Conservation (phyloP, 2,113 vertebrate species). For the Dipodomys spectabilis region DNA sequence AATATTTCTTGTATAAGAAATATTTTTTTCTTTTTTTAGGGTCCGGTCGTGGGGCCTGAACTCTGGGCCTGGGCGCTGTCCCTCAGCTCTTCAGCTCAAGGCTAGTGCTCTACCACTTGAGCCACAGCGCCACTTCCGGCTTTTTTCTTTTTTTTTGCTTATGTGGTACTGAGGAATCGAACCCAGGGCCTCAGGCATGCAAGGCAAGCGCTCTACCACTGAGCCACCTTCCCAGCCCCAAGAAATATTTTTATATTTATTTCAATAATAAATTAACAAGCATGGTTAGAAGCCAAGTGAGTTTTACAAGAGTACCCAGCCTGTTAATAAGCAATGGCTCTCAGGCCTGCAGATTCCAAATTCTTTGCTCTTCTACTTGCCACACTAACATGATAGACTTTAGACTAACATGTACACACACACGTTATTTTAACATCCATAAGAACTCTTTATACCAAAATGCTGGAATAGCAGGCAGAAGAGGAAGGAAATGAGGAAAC, state of each 20-base stretch:
- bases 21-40: too few species aligned
- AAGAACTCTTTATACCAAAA: background rate
- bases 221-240: too few species aligned
- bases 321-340: background rate
- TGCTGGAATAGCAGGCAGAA: background rate
- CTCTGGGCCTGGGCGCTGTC: too few species aligned
- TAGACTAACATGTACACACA: background rate
- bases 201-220: too few species aligned
- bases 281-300: background rate
- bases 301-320: background rate
- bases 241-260: slow-evolving; percentile 19
- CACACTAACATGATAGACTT: background rate
- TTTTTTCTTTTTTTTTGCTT: too few species aligned
- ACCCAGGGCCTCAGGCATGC: too few species aligned
- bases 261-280: slow-evolving; percentile 18
- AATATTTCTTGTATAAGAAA: background rate
- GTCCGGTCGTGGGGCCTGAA: too few species aligned
- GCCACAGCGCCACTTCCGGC: too few species aligned
- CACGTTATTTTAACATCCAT: background rate
- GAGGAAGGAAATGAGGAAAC: background rate
- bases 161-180: too few species aligned
- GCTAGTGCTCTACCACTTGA: too few species aligned
- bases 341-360: background rate
- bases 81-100: too few species aligned
- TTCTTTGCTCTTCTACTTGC: background rate